Percentiles rank a stretch among this genome's conserved stretches.
Evolutionary conservation across 2,797 vertebrate species (phyloP).

Genomic region (Erethizon dorsatum): DNA sequence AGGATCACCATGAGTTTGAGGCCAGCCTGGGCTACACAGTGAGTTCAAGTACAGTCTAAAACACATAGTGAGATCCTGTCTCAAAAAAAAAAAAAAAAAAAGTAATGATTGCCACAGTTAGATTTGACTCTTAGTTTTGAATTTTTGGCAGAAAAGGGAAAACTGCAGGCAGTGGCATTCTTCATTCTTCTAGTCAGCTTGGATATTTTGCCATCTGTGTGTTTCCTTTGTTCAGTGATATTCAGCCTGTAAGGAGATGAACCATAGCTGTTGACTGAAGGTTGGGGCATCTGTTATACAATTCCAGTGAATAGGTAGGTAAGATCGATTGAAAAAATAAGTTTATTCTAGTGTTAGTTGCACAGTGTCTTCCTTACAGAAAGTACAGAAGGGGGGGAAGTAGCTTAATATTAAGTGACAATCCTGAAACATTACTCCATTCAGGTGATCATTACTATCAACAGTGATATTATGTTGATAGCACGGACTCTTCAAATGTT

Average conservation of each 20-base stretch:
- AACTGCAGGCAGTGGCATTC: background rate
- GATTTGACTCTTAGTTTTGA: background rate
- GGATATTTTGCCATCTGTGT: background rate
- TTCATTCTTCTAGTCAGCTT: background rate
- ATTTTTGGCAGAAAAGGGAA: background rate
- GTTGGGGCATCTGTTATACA: background rate
- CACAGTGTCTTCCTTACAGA: background rate
- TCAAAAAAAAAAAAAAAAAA: background rate
- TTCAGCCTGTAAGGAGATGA: background rate
- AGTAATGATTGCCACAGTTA: background rate
- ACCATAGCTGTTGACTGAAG: background rate
- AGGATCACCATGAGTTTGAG: background rate
- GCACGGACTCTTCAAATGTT: background rate
- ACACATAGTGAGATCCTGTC: too few species aligned
- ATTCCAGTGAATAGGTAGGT: background rate
- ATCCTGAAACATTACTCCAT: background rate
- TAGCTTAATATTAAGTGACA: background rate
- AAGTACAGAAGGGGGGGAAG: background rate
- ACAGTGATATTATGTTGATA: background rate
- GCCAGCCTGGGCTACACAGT: too few species aligned
- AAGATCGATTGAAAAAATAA: background rate
- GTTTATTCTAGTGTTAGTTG: background rate
- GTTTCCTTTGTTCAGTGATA: background rate
- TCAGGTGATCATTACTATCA: background rate
- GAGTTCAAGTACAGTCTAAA: too few species aligned